Conservation (phyloP, 2,888 invertebrate genomes). For the Crematogaster levior region DNA sequence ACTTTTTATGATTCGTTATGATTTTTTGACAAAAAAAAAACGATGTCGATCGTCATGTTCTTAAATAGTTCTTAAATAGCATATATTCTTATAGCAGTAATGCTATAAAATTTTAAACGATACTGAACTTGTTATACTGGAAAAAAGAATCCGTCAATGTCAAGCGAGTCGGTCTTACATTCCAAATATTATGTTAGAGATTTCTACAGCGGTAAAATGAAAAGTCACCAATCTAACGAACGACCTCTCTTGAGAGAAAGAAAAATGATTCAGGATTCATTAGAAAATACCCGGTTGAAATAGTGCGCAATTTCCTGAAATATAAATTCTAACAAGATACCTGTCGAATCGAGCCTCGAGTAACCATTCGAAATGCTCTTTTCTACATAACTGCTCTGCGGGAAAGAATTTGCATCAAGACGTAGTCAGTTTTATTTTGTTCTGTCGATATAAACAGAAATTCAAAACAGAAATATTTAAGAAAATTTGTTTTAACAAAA, state of each 20-base stretch:
- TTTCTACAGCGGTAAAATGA: background rate
- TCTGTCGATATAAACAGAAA: background rate
- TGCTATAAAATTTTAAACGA: background rate
- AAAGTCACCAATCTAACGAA: background rate
- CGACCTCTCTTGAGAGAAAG: background rate
- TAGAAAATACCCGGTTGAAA: conserved; percentile 10
- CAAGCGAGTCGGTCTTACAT: background rate
- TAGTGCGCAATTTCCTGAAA: conserved; percentile 41
- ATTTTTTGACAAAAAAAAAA: background rate
- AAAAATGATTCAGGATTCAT: conserved; percentile 26
- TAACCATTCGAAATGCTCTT: conserved; percentile 31
- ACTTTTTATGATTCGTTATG: background rate
- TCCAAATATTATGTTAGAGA: background rate
- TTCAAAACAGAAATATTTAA: too few species aligned
- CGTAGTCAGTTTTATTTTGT: background rate
- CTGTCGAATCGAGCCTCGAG: conserved; percentile 30
- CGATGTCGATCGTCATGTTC: background rate
- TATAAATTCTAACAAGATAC: conserved; percentile 45
- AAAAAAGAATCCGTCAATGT: background rate
- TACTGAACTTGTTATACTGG: background rate
- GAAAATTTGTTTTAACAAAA: background rate
- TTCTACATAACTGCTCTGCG: conserved; percentile 22
- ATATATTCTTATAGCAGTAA: too few species aligned
- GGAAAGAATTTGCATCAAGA: conserved; percentile 24
- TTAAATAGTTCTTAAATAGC: too few species aligned